phyloP scores from a whole-genome alignment of 2,797 vertebrate genomes.

The Antennarius maculatus region DNA sequence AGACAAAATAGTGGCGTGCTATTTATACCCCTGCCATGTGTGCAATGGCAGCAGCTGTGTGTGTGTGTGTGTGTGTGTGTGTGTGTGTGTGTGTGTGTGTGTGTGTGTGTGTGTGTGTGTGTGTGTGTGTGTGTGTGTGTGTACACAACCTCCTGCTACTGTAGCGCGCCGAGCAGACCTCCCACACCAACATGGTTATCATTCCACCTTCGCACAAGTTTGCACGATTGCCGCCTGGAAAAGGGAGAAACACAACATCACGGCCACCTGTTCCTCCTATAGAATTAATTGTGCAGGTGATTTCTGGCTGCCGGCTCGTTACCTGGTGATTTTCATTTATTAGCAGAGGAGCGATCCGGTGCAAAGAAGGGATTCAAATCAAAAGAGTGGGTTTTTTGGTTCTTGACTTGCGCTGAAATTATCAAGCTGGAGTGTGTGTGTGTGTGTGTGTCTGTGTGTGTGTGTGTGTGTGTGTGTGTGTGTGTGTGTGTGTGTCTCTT shows the following conservation, averaged over 20 bases:
- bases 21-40: slow-evolving; percentile 62
- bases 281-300: neutral
- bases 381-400: no score
- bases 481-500: no score
- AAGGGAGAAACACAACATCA: slow-evolving; percentile 13
- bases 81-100: no score
- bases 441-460: no score
- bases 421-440: no score
- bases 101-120: no score
- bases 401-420: no score
- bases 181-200: slow-evolving; percentile 65
- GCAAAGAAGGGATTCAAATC: neutral
- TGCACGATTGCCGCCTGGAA: slow-evolving; percentile 12
- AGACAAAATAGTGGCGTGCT: slow-evolving; percentile 70
- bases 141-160: slow-evolving; percentile 44
- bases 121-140: slow-evolving; percentile 19
- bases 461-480: no score
- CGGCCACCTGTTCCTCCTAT: slow-evolving; percentile 13
- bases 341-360: no score
- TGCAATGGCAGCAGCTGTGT: slow-evolving; percentile 43
- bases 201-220: slow-evolving; percentile 63
- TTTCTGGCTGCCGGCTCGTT: neutral
- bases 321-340: neutral
- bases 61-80: neutral
- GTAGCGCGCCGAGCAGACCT: slow-evolving; percentile 56